phyloP scores from a whole-genome alignment of 1,140 invertebrate species.

The Achroia grisella region DNA sequence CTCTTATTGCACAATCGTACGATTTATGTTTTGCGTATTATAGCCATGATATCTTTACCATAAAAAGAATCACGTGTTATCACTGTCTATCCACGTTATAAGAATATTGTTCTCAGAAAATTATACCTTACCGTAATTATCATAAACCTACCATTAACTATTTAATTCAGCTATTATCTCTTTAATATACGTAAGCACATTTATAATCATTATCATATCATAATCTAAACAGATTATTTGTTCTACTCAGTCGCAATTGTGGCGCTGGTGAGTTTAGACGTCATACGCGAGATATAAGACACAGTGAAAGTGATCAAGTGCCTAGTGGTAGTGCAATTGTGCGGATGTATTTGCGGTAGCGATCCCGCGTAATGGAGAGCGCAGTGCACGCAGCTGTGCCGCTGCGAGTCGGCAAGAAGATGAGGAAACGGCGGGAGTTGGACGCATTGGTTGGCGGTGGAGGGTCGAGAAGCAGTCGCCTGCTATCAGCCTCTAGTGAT shows the following conservation, averaged over 20 bases:
- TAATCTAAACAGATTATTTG: slow-evolving; percentile 1
- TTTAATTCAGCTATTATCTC: too few relatives aligned
- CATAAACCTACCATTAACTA: too few relatives aligned
- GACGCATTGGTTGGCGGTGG: slow-evolving; percentile 71
- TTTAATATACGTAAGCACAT: too few relatives aligned
- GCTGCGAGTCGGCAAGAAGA: slow-evolving; percentile 74
- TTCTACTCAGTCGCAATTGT: slow-evolving; percentile 32
- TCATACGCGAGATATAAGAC: slow-evolving; percentile 20
- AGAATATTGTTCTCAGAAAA: too few relatives aligned
- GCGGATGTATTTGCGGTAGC: slow-evolving; percentile 57
- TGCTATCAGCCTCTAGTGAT: slow-evolving; percentile 75
- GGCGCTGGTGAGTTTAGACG: slow-evolving; percentile 21
- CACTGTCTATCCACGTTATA: too few relatives aligned
- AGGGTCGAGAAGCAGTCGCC: slow-evolving; percentile 41
- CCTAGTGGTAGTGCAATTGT: slow-evolving; percentile 6
- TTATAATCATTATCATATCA: too few relatives aligned
- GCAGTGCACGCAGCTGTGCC: slow-evolving; percentile 62
- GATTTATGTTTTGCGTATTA: too few relatives aligned
- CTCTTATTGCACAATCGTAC: too few relatives aligned
- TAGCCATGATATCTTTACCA: too few relatives aligned
- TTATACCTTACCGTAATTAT: too few relatives aligned
- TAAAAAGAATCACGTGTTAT: too few relatives aligned
- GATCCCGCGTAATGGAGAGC: slow-evolving; percentile 49
- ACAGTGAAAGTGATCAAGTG: slow-evolving; percentile 25
- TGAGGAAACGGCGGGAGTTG: slow-evolving; percentile 75